phyloP scores from a whole-genome alignment of 2,113 vertebrate genomes.

The Petroica traversi region DNA sequence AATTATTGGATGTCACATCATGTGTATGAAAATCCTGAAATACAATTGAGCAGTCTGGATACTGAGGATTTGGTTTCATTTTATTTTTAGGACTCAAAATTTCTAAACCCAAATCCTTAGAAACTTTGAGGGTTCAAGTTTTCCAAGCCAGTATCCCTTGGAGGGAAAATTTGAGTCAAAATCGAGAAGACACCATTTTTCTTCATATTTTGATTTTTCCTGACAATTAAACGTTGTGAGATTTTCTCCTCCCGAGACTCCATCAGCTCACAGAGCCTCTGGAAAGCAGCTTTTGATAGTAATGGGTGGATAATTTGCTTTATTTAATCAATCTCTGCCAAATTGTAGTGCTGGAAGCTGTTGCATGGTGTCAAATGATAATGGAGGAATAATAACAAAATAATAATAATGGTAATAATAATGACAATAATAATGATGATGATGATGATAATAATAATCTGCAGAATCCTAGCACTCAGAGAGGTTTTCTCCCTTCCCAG shows the following conservation, averaged over 20 bases:
- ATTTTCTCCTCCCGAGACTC: background rate
- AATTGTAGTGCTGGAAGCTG: background rate
- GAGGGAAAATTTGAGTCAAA: background rate
- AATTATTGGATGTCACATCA: fast-evolving
- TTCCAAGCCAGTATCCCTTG: background rate
- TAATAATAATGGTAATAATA: fast-evolving
- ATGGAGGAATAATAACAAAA: fast-evolving
- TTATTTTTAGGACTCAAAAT: background rate
- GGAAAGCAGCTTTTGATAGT: background rate
- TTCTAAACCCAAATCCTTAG: background rate
- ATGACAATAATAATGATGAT: no score
- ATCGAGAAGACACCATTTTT: fast-evolving
- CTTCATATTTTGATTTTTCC: background rate
- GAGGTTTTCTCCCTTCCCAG: fast-evolving
- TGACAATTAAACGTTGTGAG: background rate
- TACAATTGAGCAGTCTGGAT: fast-evolving
- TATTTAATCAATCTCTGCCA: background rate
- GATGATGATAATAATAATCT: background rate
- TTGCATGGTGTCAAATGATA: fast-evolving
- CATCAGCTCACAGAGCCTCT: background rate
- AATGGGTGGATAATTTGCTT: background rate
- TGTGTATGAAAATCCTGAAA: background rate
- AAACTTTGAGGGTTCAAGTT: background rate
- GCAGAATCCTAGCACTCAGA: background rate
- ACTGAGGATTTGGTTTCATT: background rate